Evolutionary conservation across 2,113 vertebrate species (phyloP), one percentile per base, ranked within the genome.

Genomic region (Mixornis gularis): DNA sequence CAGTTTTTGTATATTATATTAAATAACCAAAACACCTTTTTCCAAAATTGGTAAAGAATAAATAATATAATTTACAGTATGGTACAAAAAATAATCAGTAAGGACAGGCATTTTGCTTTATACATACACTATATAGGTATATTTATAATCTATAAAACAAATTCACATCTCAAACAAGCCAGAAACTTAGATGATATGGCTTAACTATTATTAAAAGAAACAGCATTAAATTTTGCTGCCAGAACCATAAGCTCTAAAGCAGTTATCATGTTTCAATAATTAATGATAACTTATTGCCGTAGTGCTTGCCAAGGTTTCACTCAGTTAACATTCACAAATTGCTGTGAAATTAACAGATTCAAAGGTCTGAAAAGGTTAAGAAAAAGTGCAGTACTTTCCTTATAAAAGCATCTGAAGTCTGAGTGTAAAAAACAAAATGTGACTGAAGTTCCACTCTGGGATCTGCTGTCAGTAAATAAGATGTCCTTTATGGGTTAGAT

Each of bases 61-160:
- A 98, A 98, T 98, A 98, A 98, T 97, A 97, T 98, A 98, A 98
- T 98, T 98, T 98, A 98, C 98, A 98, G 96, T 98, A 98, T 98
- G 95, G 95, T 98, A 98, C 98, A 98, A 98, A 98, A 98, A 98
- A 98, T 97, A 98, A 98, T 94, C 97, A 96, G 96, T 97, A 97
- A 97, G 95, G 97, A 97, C 97, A 97, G 94, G 97, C 96, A 97
- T 98, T 98, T 96, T 97, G 96, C 96, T 98, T 97, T 98, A 97
- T 98, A 98, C 98, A 98, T 96, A 98, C 94, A 97, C 95, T 98
- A 95, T 97, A 97, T 97, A 97, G 96, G 95, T 92, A 96, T 97
- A 97, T 97, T 98, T 98, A 97, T 98, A 97, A 95, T 97, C 96
- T 98, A 97, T 97, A 97, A 97, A 97, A 97, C 97, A 98, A 98